These are phyloP conservation scores for Andrena minutula DNA, from an alignment of 2,888 invertebrate genomes.

Conservation along the genomic window DNA sequence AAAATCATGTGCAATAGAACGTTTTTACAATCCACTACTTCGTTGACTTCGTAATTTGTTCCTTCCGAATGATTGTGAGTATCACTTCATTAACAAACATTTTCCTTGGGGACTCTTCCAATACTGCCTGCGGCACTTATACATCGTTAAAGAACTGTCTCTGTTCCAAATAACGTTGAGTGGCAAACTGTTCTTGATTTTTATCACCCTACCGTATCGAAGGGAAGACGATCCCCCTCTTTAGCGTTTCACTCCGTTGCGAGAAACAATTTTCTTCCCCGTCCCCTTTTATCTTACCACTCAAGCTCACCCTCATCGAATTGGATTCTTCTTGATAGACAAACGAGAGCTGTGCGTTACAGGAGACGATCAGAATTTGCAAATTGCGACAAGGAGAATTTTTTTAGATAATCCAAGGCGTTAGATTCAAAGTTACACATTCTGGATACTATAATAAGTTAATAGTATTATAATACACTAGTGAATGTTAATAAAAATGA, in stretches of 20 bases:
- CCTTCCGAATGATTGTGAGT: too few species aligned
- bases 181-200: conserved; percentile 57
- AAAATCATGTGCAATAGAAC: too few species aligned
- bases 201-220: conserved; percentile 53
- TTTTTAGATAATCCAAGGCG: not conserved
- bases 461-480: too few species aligned
- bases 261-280: conserved; percentile 67
- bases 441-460: not conserved
- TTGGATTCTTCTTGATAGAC: conserved; percentile 54
- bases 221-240: conserved; percentile 48
- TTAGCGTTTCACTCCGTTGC: conserved; percentile 38
- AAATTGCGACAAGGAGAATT: not conserved
- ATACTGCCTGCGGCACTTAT: too few species aligned
- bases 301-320: conserved; percentile 41
- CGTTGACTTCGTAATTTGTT: too few species aligned
- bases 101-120: too few species aligned
- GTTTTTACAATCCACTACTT: too few species aligned
- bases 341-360: conserved; percentile 41
- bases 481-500: too few species aligned
- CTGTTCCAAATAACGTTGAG: conserved; percentile 37
- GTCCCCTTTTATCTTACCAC: conserved; percentile 41
- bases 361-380: conserved; percentile 24
- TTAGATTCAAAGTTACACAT: not conserved
- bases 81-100: too few species aligned
- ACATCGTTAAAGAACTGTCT: conserved; percentile 9